Base-by-base conservation (phyloP, 2,797 vertebrate species). In the Cryptoblepharus egeriae region DNA sequence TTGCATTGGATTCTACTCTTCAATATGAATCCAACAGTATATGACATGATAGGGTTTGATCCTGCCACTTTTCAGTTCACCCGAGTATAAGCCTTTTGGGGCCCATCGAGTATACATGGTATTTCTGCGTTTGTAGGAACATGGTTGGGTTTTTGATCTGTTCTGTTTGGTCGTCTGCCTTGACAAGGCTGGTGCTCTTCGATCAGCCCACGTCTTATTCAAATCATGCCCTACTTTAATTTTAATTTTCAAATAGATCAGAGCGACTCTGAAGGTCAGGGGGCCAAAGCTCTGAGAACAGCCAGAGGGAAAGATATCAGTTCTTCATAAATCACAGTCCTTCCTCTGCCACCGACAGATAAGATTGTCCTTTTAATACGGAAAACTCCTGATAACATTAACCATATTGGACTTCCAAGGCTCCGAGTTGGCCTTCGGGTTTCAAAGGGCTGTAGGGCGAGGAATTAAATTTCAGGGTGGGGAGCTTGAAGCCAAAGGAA, bases 181-280 rank as follows among this genome's bases (percentile, higher is more conserved):
- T 71, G 71, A 76, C 49, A 85, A 76, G 49, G 3, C 55, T 22
- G 37, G 1, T 26, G 10, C 2, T 4, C n/a, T 80, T 52, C 77
- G 32, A 22, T 81, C 49, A 24, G 3, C 70, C 79, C 83, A 60
- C 70, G 58, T 77, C 77, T 24, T 70, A 80, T 71, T 83, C 55
- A 79, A 80, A 39, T 28, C 45, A 24, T 78, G 69, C 73, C 88
- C 75, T 55, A 75, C 0, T 92, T 85, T 88, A 73, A 83, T 91
- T 80, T 86, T 85, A 90, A 84, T 76, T 85, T 37, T 75, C 81
- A 80, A 79, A 84, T 85, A 86, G 85, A 90, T 80, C 45, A 57
- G 68, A 81, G 69, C 81, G 13, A 80, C 70, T 32, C 61, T 84
- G 85, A 90, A 92, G 84, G 88, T 88, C 82, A 30, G 61, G 55